Evolutionary conservation across 2,888 invertebrate species (phyloP).

Genomic region (Cataglyphis albicans): DNA sequence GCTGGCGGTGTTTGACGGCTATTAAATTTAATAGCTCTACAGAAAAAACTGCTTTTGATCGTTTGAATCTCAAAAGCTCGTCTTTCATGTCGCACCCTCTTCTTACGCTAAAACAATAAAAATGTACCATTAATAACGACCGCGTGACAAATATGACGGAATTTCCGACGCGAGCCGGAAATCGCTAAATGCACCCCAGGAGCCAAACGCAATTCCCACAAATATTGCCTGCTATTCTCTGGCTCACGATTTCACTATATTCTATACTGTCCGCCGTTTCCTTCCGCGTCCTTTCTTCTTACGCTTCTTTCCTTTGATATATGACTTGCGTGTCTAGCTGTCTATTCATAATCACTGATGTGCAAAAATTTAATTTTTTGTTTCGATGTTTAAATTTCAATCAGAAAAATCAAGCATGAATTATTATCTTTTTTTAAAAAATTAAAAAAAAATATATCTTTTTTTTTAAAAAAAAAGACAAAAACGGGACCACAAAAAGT

Average conservation of each 20-base stretch:
- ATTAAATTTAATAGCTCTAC: slow-evolving; percentile 82
- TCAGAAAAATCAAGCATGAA: background rate
- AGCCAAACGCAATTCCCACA: slow-evolving; percentile 33
- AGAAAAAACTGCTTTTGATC: slow-evolving; percentile 41
- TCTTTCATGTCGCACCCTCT: slow-evolving; percentile 47
- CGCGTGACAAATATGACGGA: slow-evolving; percentile 83
- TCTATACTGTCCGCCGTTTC: slow-evolving; percentile 30
- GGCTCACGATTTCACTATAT: slow-evolving; percentile 13
- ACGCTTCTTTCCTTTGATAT: background rate
- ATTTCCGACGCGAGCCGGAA: slow-evolving; percentile 81
- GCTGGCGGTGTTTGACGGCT: slow-evolving; percentile 68
- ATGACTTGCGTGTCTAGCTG: background rate
- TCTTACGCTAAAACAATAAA: slow-evolving; percentile 72
- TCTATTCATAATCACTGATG: background rate
- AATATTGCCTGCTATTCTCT: slow-evolving; percentile 33
- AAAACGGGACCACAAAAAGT: background rate
- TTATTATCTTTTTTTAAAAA: background rate
- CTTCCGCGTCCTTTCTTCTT: slow-evolving; percentile 21
- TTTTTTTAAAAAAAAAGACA: background rate
- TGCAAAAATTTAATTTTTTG: background rate
- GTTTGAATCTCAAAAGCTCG: slow-evolving; percentile 60
- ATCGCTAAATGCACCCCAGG: slow-evolving; percentile 76
- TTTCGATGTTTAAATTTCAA: background rate
- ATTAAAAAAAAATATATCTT: background rate
- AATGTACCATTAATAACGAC: slow-evolving; percentile 67